These are phyloP conservation scores for Electrophaes corylata DNA, from an alignment of 2,888 invertebrate species.

Conservation along the genomic window DNA sequence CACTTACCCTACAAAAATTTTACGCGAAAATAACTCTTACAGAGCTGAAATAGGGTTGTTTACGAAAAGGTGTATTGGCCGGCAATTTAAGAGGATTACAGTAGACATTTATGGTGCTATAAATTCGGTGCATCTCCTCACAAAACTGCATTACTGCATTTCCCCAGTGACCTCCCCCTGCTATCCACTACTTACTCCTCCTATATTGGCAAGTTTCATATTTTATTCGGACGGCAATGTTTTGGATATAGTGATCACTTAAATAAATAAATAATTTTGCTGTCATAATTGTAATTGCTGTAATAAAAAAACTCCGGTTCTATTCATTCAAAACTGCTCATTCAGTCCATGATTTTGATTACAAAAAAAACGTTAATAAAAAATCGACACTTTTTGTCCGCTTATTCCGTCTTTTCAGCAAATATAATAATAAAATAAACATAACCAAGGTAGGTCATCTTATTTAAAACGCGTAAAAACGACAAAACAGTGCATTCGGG, in stretches of 20 bases:
- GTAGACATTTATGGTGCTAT: slow-evolving; percentile 62
- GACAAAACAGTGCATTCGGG: too few species aligned
- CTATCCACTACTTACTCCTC: not conserved
- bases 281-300: too few species aligned
- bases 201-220: slow-evolving; percentile 28
- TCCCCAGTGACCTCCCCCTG: slow-evolving; percentile 22
- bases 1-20: slow-evolving; percentile 5
- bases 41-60: slow-evolving; percentile 9
- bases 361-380: too few species aligned
- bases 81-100: slow-evolving; percentile 61
- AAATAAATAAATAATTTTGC: too few species aligned
- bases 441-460: too few species aligned
- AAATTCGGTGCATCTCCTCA: slow-evolving; percentile 55
- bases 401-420: too few species aligned
- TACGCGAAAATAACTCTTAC: slow-evolving; percentile 14
- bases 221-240: slow-evolving; percentile 27
- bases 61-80: slow-evolving; percentile 19
- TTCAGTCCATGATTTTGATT: too few species aligned
- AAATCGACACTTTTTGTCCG: too few species aligned
- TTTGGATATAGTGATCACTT: slow-evolving; percentile 5
- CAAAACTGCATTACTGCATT: slow-evolving; percentile 34
- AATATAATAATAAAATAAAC: too few species aligned
- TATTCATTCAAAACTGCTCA: too few species aligned
- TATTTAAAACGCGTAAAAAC: too few species aligned
- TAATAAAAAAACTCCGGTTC: too few species aligned